These are phyloP conservation scores for Heliconius melpomene DNA, from an alignment of 1,140 invertebrate genomes.

Conservation along the genomic window DNA sequence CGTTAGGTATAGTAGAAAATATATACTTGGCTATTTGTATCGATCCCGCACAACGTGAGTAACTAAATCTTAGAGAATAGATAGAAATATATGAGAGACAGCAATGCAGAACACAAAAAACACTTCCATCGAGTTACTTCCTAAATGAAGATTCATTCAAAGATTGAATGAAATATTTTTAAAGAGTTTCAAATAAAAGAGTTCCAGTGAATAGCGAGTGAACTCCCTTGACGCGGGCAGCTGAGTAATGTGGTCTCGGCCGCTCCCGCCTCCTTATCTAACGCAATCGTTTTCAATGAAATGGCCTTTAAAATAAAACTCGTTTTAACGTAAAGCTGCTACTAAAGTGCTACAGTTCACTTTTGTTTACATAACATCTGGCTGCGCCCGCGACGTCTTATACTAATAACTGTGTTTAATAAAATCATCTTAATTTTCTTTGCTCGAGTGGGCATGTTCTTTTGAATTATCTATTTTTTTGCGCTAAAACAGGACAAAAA, in stretches of 20 bases:
- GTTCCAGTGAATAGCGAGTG: conserved; percentile 2
- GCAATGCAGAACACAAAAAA: neutral
- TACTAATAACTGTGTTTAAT: neutral
- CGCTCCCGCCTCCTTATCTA: conserved; percentile 8
- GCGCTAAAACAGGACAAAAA: too few species aligned
- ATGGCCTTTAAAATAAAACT: conserved; percentile 18
- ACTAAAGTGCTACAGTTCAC: conserved; percentile 4
- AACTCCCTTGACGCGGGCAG: conserved; percentile 14
- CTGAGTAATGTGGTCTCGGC: conserved; percentile 15
- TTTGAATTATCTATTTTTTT: too few species aligned
- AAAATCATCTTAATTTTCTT: too few species aligned
- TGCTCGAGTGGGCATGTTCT: too few species aligned
- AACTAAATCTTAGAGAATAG: too few species aligned
- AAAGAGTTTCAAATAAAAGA: conserved; percentile 9
- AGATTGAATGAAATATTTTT: conserved; percentile 10
- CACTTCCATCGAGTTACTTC: neutral
- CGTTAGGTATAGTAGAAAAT: too few species aligned
- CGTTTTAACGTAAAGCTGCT: conserved; percentile 7
- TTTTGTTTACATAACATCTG: neutral
- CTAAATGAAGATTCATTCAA: conserved; percentile 10
- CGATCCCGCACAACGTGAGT: too few species aligned
- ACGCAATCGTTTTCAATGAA: conserved; percentile 19
- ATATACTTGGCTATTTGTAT: too few species aligned
- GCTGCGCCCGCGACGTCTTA: neutral
- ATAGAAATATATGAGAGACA: too few species aligned